These are phyloP conservation scores for Gila orcuttii DNA, from an alignment of 2,113 vertebrate genomes.

Conservation along the genomic window DNA sequence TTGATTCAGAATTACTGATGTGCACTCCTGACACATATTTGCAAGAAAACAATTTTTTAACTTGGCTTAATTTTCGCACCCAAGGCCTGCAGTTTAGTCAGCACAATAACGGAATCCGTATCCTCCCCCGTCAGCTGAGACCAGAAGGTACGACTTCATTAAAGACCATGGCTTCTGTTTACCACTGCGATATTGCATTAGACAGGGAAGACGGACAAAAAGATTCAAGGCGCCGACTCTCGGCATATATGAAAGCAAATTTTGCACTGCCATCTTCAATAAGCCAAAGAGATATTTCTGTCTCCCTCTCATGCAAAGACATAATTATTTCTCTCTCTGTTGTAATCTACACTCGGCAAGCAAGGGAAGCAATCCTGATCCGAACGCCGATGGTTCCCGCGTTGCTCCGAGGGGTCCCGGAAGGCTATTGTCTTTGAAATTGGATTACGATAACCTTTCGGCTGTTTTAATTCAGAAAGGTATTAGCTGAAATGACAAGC, in stretches of 20 bases:
- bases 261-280: constrained; percentile 57
- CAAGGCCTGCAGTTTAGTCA: constrained; percentile 48
- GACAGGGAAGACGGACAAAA: constrained; percentile 48
- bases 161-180: constrained; percentile 47
- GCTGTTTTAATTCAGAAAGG: constrained; percentile 78
- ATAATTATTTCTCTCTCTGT: constrained; percentile 75
- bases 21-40: too few species aligned
- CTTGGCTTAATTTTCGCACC: not conserved
- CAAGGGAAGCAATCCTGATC: constrained; percentile 73
- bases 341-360: constrained; percentile 75
- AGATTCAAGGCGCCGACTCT: constrained; percentile 65
- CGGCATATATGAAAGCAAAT: constrained; percentile 66
- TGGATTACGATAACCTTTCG: constrained; percentile 84
- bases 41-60: not conserved
- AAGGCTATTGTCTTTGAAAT: constrained; percentile 79
- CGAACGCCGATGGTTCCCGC: constrained; percentile 61
- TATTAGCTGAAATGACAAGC: constrained; percentile 64
- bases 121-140: constrained; percentile 43
- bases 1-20: too few species aligned
- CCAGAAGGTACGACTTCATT: constrained; percentile 52
- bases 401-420: constrained; percentile 64
- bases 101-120: constrained; percentile 24
- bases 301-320: constrained; percentile 55
- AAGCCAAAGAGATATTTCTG: constrained; percentile 47
- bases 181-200: constrained; percentile 51